A percentile compares a stretch with the other conserved stretches of the same genome.
These are phyloP conservation scores for Margaritifera margaritifera DNA, from an alignment of 2,888 invertebrate species.

Conservation along the genomic window DNA sequence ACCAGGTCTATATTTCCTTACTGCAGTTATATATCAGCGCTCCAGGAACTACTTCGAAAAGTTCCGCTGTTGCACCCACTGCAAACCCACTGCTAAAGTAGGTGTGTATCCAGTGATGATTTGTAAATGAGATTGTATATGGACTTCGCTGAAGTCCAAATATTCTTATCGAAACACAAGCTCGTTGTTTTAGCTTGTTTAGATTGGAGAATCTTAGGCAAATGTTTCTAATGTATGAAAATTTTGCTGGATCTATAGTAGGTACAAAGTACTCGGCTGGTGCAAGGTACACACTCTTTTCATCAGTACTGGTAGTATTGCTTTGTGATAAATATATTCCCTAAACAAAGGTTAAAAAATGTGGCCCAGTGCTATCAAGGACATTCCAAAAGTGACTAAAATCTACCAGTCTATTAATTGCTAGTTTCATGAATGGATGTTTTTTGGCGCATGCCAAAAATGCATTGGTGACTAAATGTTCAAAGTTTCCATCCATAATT, in stretches of 20 bases:
- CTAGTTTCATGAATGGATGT: conserved; percentile 59
- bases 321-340: conserved; percentile 38
- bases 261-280: conserved; percentile 48
- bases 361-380: conserved; percentile 65
- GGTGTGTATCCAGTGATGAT: conserved; percentile 46
- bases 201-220: conserved; percentile 27
- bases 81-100: conserved; percentile 23
- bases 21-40: conserved; percentile 19
- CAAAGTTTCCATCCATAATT: conserved; percentile 57
- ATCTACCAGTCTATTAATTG: conserved; percentile 43
- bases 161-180: conserved; percentile 33
- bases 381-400: conserved; percentile 60
- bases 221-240: conserved; percentile 28
- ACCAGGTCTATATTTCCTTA: too few relatives aligned
- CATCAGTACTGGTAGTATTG: conserved; percentile 13
- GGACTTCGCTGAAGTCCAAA: conserved; percentile 30
- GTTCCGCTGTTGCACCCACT: conserved; percentile 8
- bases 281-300: conserved; percentile 37
- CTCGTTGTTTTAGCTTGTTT: conserved; percentile 26
- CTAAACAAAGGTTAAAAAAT: conserved; percentile 53
- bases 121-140: conserved; percentile 34
- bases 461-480: conserved; percentile 61
- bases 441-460: conserved; percentile 57
- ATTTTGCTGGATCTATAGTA: conserved; percentile 40
- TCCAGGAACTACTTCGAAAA: conserved; percentile 21